A percentile compares a stretch with the other conserved stretches of the same genome.
phyloP scores from a whole-genome alignment of 2,113 vertebrate genomes.

The Caranx ignobilis region DNA sequence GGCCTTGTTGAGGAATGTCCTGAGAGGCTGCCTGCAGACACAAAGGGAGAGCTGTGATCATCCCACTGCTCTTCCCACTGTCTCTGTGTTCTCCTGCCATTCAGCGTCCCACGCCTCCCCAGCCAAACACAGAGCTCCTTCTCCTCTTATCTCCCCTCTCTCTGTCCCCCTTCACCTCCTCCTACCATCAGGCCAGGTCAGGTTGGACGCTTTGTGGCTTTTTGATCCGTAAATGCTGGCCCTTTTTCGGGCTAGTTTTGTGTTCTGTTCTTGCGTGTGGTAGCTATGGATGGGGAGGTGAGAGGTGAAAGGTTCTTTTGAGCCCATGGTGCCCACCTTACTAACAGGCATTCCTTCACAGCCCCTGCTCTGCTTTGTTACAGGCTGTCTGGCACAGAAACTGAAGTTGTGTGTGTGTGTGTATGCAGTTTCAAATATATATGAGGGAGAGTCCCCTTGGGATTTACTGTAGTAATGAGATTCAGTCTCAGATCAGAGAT shows the following conservation, averaged over 20 bases:
- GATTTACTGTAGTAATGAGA: constrained; percentile 63
- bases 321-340: constrained; percentile 28
- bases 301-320: constrained; percentile 48
- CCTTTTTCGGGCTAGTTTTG: neutral
- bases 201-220: constrained; percentile 36
- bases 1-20: constrained; percentile 62
- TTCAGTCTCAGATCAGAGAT: constrained; percentile 58
- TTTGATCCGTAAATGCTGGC: constrained; percentile 44
- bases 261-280: constrained; percentile 21
- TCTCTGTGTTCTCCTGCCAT: constrained; percentile 72
- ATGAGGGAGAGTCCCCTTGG: constrained; percentile 44
- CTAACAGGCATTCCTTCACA: constrained; percentile 50
- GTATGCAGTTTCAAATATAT: constrained; percentile 49
- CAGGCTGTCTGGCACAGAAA: constrained; percentile 33
- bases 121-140: constrained; percentile 69
- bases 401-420: constrained; percentile 2
- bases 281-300: constrained; percentile 28
- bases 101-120: constrained; percentile 66
- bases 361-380: constrained; percentile 35
- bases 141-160: constrained; percentile 41
- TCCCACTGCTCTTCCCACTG: constrained; percentile 72
- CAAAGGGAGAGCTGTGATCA: constrained; percentile 77
- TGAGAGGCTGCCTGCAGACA: constrained; percentile 50
- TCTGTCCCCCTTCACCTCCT: constrained; percentile 46
- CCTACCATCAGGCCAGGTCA: constrained; percentile 49